Percentiles rank a stretch among this genome's conserved stretches.
Conservation (phyloP, 2,888 invertebrate genomes). For the Endotricha flammealis region DNA sequence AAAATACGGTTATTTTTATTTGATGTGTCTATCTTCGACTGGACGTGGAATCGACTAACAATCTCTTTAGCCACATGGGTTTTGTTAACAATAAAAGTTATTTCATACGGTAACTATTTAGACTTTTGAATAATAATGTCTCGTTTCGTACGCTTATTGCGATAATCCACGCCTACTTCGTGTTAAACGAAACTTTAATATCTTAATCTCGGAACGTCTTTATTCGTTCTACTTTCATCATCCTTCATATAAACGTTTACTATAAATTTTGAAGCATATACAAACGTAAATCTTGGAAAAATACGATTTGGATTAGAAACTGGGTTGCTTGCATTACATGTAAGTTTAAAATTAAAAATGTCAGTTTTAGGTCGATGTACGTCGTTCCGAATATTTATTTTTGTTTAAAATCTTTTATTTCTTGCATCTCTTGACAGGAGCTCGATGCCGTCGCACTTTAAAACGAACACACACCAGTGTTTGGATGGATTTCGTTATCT, state of each 20-base stretch:
- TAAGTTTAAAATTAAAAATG: slow-evolving; percentile 7
- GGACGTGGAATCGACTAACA: too few relatives aligned
- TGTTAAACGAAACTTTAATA: slow-evolving; percentile 22
- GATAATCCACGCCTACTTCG: slow-evolving; percentile 25
- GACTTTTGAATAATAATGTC: too few relatives aligned
- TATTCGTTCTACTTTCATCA: slow-evolving; percentile 32
- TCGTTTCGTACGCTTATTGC: slow-evolving; percentile 28
- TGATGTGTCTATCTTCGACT: too few relatives aligned
- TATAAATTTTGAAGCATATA: slow-evolving; percentile 30
- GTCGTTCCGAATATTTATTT: neutral
- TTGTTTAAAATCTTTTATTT: too few relatives aligned
- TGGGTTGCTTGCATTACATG: slow-evolving; percentile 8
- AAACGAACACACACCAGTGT: too few relatives aligned
- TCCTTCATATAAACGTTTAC: slow-evolving; percentile 24
- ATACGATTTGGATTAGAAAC: slow-evolving; percentile 30
- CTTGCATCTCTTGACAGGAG: too few relatives aligned
- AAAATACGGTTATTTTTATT: too few relatives aligned
- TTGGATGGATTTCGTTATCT: too few relatives aligned
- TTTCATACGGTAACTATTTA: too few relatives aligned
- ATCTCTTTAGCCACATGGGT: too few relatives aligned
- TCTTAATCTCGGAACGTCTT: slow-evolving; percentile 25
- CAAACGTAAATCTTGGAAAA: slow-evolving; percentile 25
- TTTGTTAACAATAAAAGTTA: too few relatives aligned
- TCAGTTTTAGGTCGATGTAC: slow-evolving; percentile 1
- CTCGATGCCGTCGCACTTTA: too few relatives aligned